Evolutionary conservation across 2,888 invertebrate species (phyloP).

Genomic region (Phengaris arion): DNA sequence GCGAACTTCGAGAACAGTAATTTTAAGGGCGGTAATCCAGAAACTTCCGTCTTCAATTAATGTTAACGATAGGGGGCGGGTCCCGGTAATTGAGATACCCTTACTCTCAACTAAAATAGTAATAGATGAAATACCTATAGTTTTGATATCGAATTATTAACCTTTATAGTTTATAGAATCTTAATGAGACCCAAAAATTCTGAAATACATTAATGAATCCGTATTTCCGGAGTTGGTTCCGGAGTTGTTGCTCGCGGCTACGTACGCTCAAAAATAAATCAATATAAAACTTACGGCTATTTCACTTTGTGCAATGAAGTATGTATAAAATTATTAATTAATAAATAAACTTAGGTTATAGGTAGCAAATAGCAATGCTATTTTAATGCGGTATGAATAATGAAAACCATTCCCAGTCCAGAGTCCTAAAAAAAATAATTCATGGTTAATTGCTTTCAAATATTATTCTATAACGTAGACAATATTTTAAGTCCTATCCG

Average conservation of each 20-base stretch:
- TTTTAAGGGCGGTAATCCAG: not conserved
- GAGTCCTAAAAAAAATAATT: not conserved
- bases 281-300: no score
- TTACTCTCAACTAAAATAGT: not conserved
- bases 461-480: no score
- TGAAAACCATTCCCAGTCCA: not conserved
- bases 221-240: no score
- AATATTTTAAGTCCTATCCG: not conserved
- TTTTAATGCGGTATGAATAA: not conserved
- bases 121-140: not conserved
- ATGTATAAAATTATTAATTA: no score
- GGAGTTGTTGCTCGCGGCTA: no score
- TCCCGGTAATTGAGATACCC: not conserved
- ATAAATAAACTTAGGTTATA: no score
- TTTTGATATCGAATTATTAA: not conserved
- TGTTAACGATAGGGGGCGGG: constrained; percentile 7
- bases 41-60: not conserved
- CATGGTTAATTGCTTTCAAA: no score
- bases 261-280: no score
- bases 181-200: no score
- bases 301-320: no score
- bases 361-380: not conserved
- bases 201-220: no score
- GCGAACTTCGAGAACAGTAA: not conserved
- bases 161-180: no score